Base-by-base conservation (phyloP, 2,888 invertebrate genomes). In the Spodoptera littoralis region DNA sequence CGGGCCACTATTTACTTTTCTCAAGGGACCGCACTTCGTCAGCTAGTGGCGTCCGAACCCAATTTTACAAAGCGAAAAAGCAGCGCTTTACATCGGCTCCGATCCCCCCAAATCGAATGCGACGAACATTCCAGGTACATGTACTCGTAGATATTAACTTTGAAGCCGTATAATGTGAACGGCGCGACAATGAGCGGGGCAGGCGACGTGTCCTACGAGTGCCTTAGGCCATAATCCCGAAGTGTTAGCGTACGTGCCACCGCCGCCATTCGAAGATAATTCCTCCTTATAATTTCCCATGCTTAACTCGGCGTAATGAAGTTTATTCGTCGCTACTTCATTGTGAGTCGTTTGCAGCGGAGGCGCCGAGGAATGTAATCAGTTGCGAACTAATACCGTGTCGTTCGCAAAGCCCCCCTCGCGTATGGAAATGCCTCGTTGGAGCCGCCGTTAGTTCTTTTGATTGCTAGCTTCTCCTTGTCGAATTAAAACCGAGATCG, bases 251-350 rank as follows among this genome's bases (percentile, higher is more conserved):
- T 90, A 91, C 90, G 90, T 91, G 88, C 88, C 84, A 85, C 84
- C 87, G 83, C 85, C 86, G 88, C 86, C 86, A 86, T 90, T 90
- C 87, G 87, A 88, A 91, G 90, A 93, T 94, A 94, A 94, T 94
- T 92, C 90, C 90, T 91, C 88, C 92, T 90, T 93, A 93, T 93
- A 93, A 94, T 94, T 93, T 92, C 88, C 92, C 88, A 92, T 92
- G 90, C 91, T 92, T 92, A 93, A 93, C 91, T 92, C 88, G 86
- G 86, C 84, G 91, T 93, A 92, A 94, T 94, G 91, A 93, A 94
- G 93, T 94, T 93, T 93, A 95, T 94, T 92, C 92, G 90, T 88
- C 90, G 91, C 90, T 92, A 92, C 92, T 93, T 91, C 92, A 92
- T 92, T 92, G 90, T 87, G 89, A 92, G 90, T 90, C 91, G 91